Evolutionary conservation across 2,888 invertebrate species (phyloP).

Genomic region (Drepanosiphum platanoidis): DNA sequence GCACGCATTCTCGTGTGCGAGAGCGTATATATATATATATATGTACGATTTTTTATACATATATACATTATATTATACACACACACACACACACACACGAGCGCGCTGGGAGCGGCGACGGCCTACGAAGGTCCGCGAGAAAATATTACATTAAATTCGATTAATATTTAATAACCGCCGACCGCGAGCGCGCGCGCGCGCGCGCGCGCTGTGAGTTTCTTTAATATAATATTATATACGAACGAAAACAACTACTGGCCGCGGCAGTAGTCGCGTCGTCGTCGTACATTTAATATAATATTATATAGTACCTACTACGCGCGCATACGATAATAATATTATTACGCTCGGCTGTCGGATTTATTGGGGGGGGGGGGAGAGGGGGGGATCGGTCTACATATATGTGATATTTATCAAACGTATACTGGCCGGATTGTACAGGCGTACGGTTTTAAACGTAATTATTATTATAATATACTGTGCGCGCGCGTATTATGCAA

Average conservation of each 20-base stretch:
- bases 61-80: neutral
- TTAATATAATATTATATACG: conserved; percentile 28
- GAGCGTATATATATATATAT: neutral
- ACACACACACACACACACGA: no score
- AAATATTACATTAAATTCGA: conserved; percentile 53
- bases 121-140: conserved; percentile 12
- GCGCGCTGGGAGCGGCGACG: conserved; percentile 8
- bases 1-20: neutral
- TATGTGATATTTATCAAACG: no score
- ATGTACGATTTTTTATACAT: neutral
- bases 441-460: no score
- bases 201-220: no score
- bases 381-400: no score
- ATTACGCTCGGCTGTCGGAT: neutral
- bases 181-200: neutral
- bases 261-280: no score
- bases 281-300: conserved; percentile 12
- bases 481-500: no score
- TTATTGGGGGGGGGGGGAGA: neutral
- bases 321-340: neutral
- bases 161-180: conserved; percentile 51
- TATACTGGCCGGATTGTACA: no score
- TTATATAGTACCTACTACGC: no score
- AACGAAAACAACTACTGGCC: conserved; percentile 42
- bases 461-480: no score